These are phyloP conservation scores for Felis catus DNA, from an alignment of 2,113 vertebrate genomes.

Conservation along the genomic window DNA sequence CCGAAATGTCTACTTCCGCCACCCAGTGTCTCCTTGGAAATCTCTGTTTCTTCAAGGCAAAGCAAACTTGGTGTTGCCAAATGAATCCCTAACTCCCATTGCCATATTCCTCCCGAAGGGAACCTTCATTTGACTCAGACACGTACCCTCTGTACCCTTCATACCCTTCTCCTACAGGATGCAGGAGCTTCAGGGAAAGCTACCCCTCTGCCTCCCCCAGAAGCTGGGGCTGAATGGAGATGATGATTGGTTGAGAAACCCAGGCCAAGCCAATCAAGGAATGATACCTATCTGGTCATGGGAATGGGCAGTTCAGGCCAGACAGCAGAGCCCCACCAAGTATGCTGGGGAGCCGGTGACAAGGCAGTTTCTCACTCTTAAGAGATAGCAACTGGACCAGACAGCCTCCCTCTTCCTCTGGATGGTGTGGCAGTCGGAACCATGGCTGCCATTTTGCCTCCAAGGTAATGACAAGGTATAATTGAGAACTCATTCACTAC, in stretches of 20 bases:
- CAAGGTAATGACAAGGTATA: neutral
- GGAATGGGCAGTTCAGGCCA: neutral
- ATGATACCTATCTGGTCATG: no score
- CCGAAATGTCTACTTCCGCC: neutral
- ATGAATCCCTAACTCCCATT: neutral
- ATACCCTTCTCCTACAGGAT: neutral
- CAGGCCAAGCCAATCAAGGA: neutral
- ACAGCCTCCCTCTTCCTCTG: neutral
- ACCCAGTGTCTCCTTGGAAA: neutral
- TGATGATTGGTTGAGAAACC: neutral
- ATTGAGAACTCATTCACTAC: neutral
- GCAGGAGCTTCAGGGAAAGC: neutral
- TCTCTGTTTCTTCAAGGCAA: neutral
- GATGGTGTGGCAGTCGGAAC: neutral
- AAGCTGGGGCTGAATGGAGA: neutral
- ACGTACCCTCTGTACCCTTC: neutral
- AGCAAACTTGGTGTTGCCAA: neutral
- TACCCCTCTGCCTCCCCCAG: neutral
- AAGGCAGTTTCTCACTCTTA: neutral
- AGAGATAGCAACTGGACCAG: neutral
- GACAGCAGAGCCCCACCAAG: neutral
- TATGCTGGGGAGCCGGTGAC: neutral
- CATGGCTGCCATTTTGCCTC: neutral
- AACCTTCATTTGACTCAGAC: neutral
- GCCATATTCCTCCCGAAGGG: neutral